Evolutionary conservation across 1,140 invertebrate species (phyloP).

Genomic region (Drosophila kurseongensis): DNA sequence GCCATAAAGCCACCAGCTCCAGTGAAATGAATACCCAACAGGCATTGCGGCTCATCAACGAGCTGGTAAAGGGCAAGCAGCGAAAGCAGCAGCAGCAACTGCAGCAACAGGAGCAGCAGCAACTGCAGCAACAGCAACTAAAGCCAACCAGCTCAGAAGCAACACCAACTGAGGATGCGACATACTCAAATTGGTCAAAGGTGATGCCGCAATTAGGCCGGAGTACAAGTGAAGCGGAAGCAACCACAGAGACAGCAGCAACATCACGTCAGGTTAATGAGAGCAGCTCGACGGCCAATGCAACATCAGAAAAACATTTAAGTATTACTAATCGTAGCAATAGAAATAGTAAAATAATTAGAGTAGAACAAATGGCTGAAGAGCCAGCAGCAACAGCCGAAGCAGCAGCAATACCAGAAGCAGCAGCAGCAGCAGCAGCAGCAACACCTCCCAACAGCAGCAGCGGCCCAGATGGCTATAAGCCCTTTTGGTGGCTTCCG

Average conservation of each 20-base stretch:
- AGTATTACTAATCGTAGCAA: constrained; percentile 77
- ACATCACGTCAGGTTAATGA: constrained; percentile 16
- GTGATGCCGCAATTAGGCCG: constrained; percentile 34
- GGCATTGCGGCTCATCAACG: constrained; percentile 79
- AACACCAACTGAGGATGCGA: constrained; percentile 14
- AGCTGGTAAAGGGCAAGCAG: constrained; percentile 70
- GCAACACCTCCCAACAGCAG: constrained; percentile 16
- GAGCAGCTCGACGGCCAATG: constrained; percentile 15
- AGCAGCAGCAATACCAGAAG: constrained; percentile 22
- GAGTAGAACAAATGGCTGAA: constrained; percentile 31
- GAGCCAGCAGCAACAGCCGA: constrained; percentile 14
- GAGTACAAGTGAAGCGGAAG: constrained; percentile 2
- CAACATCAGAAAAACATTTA: constrained; percentile 34
- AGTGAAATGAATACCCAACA: constrained; percentile 71
- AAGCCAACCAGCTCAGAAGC: constrained; percentile 21
- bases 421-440: constrained; percentile 22
- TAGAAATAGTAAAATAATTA: constrained; percentile 83
- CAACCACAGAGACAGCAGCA: constrained; percentile 35
- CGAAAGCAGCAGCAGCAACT: constrained; percentile 36
- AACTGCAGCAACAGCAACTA: constrained; percentile 31
- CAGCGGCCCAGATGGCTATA: constrained; percentile 36
- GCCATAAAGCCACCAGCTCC: constrained; percentile 46
- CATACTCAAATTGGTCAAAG: constrained; percentile 42
- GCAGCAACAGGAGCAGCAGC: constrained; percentile 13
- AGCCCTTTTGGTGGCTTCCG: constrained; percentile 77